Evolutionary conservation across 2,888 invertebrate species (phyloP).

Genomic region (Drosophila putrida): DNA sequence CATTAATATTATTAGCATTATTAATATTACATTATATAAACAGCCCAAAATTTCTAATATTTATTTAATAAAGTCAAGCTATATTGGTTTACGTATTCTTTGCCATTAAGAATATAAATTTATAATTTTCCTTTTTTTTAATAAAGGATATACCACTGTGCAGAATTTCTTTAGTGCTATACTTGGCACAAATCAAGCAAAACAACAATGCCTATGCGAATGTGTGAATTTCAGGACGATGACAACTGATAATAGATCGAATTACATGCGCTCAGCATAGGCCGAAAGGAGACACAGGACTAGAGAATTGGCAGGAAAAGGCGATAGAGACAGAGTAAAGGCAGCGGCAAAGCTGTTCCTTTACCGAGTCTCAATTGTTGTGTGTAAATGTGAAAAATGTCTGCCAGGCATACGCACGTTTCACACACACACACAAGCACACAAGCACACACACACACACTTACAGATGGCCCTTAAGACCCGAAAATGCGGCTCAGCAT

Average conservation of each 20-base stretch:
- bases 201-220: constrained; percentile 72
- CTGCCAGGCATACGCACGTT: constrained; percentile 45
- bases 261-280: constrained; percentile 71
- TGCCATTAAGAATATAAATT: neutral
- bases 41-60: no score
- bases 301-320: neutral
- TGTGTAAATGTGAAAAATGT: constrained; percentile 60
- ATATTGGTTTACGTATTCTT: neutral
- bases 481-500: constrained; percentile 59
- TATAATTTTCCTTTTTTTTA: neutral
- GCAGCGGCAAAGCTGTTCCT: constrained; percentile 14
- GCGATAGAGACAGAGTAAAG: neutral
- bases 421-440: constrained; percentile 11
- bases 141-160: constrained; percentile 41
- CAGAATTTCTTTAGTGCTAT: constrained; percentile 20
- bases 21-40: no score
- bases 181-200: constrained; percentile 73
- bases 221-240: constrained; percentile 80
- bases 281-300: constrained; percentile 14
- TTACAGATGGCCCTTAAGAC: constrained; percentile 57
- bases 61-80: no score
- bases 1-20: no score
- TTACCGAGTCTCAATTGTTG: constrained; percentile 36
- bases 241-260: constrained; percentile 84
- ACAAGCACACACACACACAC: constrained; percentile 1